Evolutionary conservation across 1,140 invertebrate genomes (phyloP).

Genomic region (Matsumurasca onukii): DNA sequence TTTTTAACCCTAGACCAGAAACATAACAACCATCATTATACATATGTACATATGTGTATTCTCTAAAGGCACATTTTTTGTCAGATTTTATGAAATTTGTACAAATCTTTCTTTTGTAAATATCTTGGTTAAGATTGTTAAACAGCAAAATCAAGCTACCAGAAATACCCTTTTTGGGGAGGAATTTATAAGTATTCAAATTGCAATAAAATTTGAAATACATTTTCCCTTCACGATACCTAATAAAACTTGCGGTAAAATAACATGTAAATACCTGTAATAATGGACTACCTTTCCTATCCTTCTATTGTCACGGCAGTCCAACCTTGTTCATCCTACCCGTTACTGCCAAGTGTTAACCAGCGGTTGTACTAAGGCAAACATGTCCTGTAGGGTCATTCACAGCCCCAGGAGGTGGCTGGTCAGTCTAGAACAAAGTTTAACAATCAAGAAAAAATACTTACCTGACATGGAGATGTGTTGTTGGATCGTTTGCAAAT

Average conservation of each 20-base stretch:
- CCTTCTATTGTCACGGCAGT: not conserved
- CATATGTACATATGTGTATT: no score
- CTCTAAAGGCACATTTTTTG: no score
- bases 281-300: not conserved
- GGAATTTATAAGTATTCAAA: no score
- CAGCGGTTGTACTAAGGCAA: not conserved
- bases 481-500: slow-evolving; percentile 30
- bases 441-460: not conserved
- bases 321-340: not conserved
- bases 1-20: not conserved
- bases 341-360: not conserved
- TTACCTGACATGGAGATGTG: slow-evolving; percentile 16
- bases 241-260: no score
- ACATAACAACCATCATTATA: not conserved
- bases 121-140: no score
- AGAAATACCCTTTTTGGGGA: no score
- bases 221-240: no score
- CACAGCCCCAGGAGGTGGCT: not conserved
- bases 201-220: no score
- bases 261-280: no score
- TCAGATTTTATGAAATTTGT: no score
- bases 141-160: no score
- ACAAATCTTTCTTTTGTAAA: no score
- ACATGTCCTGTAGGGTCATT: not conserved
- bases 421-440: not conserved